Base-by-base conservation (phyloP, 2,113 vertebrate genomes). In the Sakesphorus luctuosus region DNA sequence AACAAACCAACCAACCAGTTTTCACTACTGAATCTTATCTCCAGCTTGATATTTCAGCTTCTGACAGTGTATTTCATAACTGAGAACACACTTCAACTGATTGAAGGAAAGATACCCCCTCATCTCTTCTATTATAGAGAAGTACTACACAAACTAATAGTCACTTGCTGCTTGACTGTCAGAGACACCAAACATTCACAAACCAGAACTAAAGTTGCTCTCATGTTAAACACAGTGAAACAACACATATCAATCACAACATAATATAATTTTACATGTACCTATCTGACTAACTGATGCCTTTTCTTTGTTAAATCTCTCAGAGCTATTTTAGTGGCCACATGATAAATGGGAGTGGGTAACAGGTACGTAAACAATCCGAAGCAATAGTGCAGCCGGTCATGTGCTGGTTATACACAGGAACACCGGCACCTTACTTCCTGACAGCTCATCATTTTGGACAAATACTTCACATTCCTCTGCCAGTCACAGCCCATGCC, bases 371-470 rank as follows among this genome's bases (percentile, higher is more conserved):
- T 40, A 71, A 96, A 86, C 55, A 96, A 74, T 10, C 38, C 65
- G 43, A n/a, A 84, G 49, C 79, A 69, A 24, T 1, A 73, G 35
- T 2, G 56, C 50, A 46, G 75, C 38, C 13, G 29, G 53, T 88
- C 53, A 72, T 23, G 53, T 36, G 47, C 78, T 9, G 44, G 77
- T 38, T 94, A 73, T 29, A 53, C 53, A 26, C 24, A 87, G 49
- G 77, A 76, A 87, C 71, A 68, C 66, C 44, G 90, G 88, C 84
- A 97, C 96, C 96, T 94, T 81, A 86, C 96, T 98, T 98, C 98
- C 96, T 96, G 97, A 97, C 95, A 97, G 84, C 96, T 98, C 97
- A 97, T 76, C 80, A 73, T 77, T 83, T 85, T 43, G 85, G 52
- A 89, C 75, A 87, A 95, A 97, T 84, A 91, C 73, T 96, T 93